Evolutionary conservation across 2,888 invertebrate genomes (phyloP), one percentile per base, ranked within the genome.

Genomic region (Pycnomerus fuliginosus): DNA sequence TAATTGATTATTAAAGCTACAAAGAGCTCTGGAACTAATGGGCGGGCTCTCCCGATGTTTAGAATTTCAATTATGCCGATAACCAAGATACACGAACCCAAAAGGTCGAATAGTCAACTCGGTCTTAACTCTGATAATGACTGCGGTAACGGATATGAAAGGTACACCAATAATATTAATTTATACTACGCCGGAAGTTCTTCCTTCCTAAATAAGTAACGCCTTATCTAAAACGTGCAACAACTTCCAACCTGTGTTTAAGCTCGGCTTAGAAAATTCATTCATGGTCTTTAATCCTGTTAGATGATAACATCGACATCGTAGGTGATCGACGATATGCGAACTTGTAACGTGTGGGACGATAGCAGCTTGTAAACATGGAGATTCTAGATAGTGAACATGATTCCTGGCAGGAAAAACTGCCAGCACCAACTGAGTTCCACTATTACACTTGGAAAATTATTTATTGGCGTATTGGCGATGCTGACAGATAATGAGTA

Each of bases 311-410:
- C n/a, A n/a, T n/a, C n/a, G n/a, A n/a, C 4, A 33, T 41, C 28
- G 54, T 53, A 52, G 53, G 43, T 40, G 49, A 48, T 31, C 20
- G 14, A 55, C 52, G 48, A 53, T 51, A 52, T 44, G 52, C 50
- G 48, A 50, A 55, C 49, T 49, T 44, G 50, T 52, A 38, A 42
- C 51, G 48, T 49, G 56, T 53, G 53, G 50, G 53, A 39, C 49
- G 60, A 60, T 60, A 58, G 56, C 55, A 53, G 53, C 53, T 56
- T 57, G 58, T 60, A 60, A 60, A 60, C 60, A 60, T 41, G 53
- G 46, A 48, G 55, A 60, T 60, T 38, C 17, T 11, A 27, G 11
- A n/a, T 11, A 45, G 31, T 25, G n/a, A 31, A 32, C 40, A 40
- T 25, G 45, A 44, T 44, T 31, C 27, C 35, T 45, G 45, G 30